Evolutionary conservation across 2,113 vertebrate species (phyloP), one percentile per base, ranked within the genome.

Genomic region (Tautogolabrus adspersus): DNA sequence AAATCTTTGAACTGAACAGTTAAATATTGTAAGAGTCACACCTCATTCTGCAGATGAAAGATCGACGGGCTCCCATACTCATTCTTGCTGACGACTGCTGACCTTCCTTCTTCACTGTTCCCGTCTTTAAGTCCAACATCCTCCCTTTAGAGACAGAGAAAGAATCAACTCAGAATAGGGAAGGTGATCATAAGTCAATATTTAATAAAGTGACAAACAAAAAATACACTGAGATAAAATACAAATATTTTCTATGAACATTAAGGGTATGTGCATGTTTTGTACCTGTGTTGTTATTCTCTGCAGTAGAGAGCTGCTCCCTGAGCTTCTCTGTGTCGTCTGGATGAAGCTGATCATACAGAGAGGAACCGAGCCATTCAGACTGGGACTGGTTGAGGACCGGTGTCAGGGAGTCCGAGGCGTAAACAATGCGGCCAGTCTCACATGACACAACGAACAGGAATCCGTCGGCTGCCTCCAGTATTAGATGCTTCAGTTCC

Each of bases 1-100:
- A 7, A 57, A 67, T 49, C 11, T 47, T 55, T 44, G 18, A 52
- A 47, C 5, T 66, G 52, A 10, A 54, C 37, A 30, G 56, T 47
- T 30, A 46, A 40, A 18, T n/a, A 34, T 3, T 21, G 19, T 5
- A n/a, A 1, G 6, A 66, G 19, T 57, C 72, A 66, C 52, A 99
- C 98, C 97, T 97, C 97, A 99, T 99, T n/a, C 98, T 93, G 87
- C 98, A 99, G 83, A 99, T 99, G 87, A 99, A 99, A 0, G 98
- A 99, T 12, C 98, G 94, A 0, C 98, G 92, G 0, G 97, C 97
- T 12, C 98, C 98, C 96, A 97, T 98, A 42, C 95, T 97, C 98
- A 99, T 99, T 88, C 96, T 95, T 88, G 97, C 97, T 55, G 98
- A 95, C 0, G 96, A 93, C 86, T 98, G 98, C 72, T 98, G 97